Percentiles rank a stretch among this genome's conserved stretches.
Conservation (phyloP, 2,888 invertebrate species). For the Microctonus hyperodae region DNA sequence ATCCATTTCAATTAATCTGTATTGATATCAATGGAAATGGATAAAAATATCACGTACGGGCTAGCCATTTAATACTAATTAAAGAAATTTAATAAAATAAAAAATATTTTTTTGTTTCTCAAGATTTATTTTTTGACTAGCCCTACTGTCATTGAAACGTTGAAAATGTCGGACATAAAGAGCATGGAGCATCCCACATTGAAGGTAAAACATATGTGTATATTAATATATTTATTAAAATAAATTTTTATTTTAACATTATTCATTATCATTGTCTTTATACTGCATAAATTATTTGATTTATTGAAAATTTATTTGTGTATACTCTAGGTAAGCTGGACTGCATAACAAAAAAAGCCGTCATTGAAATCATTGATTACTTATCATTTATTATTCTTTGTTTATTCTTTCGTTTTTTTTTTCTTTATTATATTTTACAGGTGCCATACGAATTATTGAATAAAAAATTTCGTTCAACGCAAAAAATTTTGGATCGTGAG, state of each 20-base stretch:
- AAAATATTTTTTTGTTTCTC: constrained; percentile 13
- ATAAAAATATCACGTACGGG: constrained; percentile 10
- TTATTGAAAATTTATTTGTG: neutral
- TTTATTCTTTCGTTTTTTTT: neutral
- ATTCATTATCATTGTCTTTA: neutral
- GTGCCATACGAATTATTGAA: constrained; percentile 98
- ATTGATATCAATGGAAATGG: constrained; percentile 5
- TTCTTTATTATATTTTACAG: constrained; percentile 62
- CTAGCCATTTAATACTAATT: neutral
- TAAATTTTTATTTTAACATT: neutral
- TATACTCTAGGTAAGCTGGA: neutral
- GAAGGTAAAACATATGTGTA: constrained; percentile 73
- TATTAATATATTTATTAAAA: constrained; percentile 4
- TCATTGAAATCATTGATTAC: neutral
- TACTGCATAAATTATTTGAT: neutral
- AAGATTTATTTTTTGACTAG: constrained; percentile 23
- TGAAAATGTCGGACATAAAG: constrained; percentile 84
- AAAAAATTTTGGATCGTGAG: constrained; percentile 92
- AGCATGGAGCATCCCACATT: constrained; percentile 95
- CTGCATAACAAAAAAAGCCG: neutral
- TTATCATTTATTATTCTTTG: neutral
- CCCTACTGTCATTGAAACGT: constrained; percentile 28
- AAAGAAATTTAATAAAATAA: neutral
- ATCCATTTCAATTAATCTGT: neutral
- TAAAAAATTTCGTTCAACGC: constrained; percentile 94